These are phyloP conservation scores for Anabacerthia variegaticeps DNA, from an alignment of 2,797 vertebrate species.

Conservation along the genomic window DNA sequence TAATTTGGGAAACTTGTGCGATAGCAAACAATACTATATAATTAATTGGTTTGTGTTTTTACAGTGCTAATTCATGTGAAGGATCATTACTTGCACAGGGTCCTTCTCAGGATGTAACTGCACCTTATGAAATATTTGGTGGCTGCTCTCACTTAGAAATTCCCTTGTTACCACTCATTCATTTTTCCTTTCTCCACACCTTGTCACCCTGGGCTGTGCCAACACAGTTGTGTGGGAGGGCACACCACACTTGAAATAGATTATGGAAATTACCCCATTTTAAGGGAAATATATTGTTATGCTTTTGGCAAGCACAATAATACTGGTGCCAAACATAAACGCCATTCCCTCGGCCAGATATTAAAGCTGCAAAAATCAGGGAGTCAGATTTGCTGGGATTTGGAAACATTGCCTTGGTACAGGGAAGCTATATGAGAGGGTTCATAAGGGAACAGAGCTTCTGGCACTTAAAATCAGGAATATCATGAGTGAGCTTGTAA, in stretches of 20 bases:
- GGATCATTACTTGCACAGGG: background rate
- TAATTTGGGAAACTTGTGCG: background rate
- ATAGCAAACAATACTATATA: background rate
- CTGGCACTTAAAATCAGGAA: background rate
- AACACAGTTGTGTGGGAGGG: background rate
- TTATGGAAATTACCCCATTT: background rate
- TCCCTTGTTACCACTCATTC: background rate
- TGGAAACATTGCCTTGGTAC: background rate
- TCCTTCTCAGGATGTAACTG: background rate
- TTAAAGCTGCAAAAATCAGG: background rate
- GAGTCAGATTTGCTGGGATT: background rate
- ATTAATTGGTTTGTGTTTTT: background rate
- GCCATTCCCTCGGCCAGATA: background rate
- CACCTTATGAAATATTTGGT: background rate
- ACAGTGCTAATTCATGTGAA: background rate
- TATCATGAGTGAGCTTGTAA: background rate
- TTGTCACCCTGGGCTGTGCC: background rate
- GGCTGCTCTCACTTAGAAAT: background rate
- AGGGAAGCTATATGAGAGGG: accelerated
- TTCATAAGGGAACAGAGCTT: background rate
- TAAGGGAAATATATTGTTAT: background rate
- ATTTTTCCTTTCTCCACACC: background rate
- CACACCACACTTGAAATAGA: background rate
- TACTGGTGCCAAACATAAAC: background rate
- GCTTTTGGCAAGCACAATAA: background rate